phyloP scores from a whole-genome alignment of 2,113 vertebrate species.

The Austrofundulus limnaeus region DNA sequence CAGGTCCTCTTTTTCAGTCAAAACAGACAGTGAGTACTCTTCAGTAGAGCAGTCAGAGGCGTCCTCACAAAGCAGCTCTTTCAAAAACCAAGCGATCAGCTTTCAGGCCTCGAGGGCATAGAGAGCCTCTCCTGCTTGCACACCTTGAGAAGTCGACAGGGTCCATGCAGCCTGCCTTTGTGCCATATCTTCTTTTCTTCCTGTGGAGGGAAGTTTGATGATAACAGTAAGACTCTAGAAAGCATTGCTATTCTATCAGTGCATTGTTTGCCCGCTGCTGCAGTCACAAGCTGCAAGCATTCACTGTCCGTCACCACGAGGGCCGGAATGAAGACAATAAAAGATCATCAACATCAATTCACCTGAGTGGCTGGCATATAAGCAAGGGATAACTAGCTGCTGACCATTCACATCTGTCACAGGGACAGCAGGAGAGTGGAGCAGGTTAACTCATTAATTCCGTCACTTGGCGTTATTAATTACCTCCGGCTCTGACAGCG shows the following conservation, averaged over 20 bases:
- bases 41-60: conserved; percentile 54
- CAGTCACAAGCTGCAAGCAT: conserved; percentile 1
- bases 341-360: conserved; percentile 20
- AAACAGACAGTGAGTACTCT: conserved; percentile 67
- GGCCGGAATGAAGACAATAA: conserved; percentile 20
- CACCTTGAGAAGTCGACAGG: conserved; percentile 47
- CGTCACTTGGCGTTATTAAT: conserved; percentile 69
- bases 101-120: conserved; percentile 72
- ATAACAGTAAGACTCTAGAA: conserved; percentile 43
- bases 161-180: conserved; percentile 39
- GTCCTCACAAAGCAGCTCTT: conserved; percentile 68
- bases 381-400: conserved; percentile 56
- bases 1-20: conserved; percentile 61
- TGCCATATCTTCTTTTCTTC: conserved; percentile 23
- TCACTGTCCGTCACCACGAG: not conserved
- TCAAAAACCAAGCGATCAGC: conserved; percentile 59
- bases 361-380: conserved; percentile 52
- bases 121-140: conserved; percentile 54
- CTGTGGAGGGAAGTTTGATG: conserved; percentile 17
- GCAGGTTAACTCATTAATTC: conserved; percentile 76
- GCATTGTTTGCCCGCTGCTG: conserved; percentile 25
- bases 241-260: conserved; percentile 24
- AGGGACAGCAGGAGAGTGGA: conserved; percentile 71
- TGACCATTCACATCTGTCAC: conserved; percentile 71
- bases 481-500: conserved; percentile 61